Percentiles rank a stretch among this genome's conserved stretches.
Conservation (phyloP, 2,888 invertebrate species). For the Erebia ligea region DNA sequence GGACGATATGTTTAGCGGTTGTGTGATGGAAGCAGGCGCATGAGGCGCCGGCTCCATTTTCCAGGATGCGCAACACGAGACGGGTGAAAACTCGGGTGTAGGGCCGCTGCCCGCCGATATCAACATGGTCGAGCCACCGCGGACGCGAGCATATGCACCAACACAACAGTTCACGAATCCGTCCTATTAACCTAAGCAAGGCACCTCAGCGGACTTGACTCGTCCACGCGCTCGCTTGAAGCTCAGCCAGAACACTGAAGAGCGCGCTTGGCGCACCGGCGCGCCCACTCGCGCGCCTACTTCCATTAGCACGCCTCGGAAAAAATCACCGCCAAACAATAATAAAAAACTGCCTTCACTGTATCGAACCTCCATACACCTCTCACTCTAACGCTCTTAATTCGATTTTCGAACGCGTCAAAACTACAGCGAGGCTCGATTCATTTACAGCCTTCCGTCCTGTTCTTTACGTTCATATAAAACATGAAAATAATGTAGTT, state of each 20-base stretch:
- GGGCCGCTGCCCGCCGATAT: conserved; percentile 86
- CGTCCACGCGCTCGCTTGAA: conserved; percentile 78
- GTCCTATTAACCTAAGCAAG: conserved; percentile 39
- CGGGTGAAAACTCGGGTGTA: conserved; percentile 82
- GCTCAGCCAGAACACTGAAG: conserved; percentile 83
- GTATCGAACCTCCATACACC: conserved; percentile 69
- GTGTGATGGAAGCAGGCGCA: conserved; percentile 75
- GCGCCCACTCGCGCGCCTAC: conserved; percentile 82
- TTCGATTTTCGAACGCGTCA: conserved; percentile 82
- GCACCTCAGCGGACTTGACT: conserved; percentile 61
- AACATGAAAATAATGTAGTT: conserved; percentile 29
- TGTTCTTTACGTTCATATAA: conserved; percentile 59
- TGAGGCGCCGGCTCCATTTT: conserved; percentile 85
- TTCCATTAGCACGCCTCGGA: conserved; percentile 82
- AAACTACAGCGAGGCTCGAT: conserved; percentile 76
- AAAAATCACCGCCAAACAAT: conserved; percentile 80
- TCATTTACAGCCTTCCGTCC: conserved; percentile 77
- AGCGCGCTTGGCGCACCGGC: conserved; percentile 79
- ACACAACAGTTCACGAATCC: conserved; percentile 63
- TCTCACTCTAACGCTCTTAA: conserved; percentile 81
- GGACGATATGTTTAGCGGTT: conserved; percentile 84
- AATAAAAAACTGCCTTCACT: conserved; percentile 77
- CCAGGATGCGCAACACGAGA: conserved; percentile 85
- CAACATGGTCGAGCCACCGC: conserved; percentile 82
- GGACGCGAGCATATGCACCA: conserved; percentile 65